Base-by-base conservation (phyloP, 1,140 invertebrate species). In the Hormaphis cornu region DNA sequence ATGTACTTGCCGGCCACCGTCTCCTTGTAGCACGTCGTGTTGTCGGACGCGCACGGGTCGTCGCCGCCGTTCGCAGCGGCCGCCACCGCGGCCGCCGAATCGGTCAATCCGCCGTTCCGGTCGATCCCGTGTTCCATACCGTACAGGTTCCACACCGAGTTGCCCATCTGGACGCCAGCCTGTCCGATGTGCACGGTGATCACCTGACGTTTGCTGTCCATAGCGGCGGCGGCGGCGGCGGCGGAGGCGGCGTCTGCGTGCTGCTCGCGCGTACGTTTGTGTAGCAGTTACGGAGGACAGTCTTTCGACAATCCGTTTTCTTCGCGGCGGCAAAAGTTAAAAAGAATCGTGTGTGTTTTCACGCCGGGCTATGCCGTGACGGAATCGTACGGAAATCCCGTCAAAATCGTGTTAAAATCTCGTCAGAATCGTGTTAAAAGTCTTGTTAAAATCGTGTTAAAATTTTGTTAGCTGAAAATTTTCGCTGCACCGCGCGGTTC, bases 101-200 rank as follows among this genome's bases (percentile, higher is more conserved):
- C n/a, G n/a, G n/a, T 48, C 1, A 44, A 3, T 2, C 22, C 1
- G 1, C 88, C 89, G 78, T 90, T 86, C 2, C 85, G 84, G 71
- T 85, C 81, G 74, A 91, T 90, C 37, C 87, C 87, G 78, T 91
- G 90, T 77, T 92, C 90, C 44, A 91, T 78, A 76, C 90, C 91
- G 79, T 90, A 92, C 46, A 93, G 81, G 78, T 92, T 89, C 85
- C 85, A 87, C 73, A 83, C 85, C 20, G 87, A 85, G 79, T 89
- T 89, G 52, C 90, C 90, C 76, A 93, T 91, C 80, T 93, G 91
- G 44, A 91, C 88, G 53, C 90, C 90, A 24, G 90, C 90, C 80
- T 93, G 90, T 50, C 71, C 71, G 0, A 72, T 40, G 50, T 72
- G 71, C 40, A 72, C 20, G 4, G 69, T 66, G 10, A 72, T 72